Conservation (phyloP, 2,113 vertebrate genomes). For the Gasterosteus nipponicus region DNA sequence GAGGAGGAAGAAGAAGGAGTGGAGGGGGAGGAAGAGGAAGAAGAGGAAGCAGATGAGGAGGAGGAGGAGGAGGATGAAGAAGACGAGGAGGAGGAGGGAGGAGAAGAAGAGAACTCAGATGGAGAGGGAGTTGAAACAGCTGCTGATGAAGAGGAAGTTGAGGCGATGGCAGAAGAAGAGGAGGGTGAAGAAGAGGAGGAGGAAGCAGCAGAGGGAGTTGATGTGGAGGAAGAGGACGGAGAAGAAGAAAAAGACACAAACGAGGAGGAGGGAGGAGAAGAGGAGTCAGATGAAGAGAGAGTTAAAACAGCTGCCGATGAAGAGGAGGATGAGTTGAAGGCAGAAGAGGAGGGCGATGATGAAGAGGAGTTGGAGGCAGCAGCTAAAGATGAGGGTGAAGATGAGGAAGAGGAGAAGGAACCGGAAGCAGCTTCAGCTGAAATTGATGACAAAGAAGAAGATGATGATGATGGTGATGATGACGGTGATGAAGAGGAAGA, state of each 20-base stretch:
- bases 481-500: background rate
- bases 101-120: background rate
- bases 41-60: background rate
- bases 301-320: background rate
- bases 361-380: background rate
- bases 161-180: background rate
- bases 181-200: background rate
- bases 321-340: background rate
- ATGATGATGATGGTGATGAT: background rate
- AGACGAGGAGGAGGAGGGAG: background rate
- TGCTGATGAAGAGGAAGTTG: background rate
- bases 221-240: background rate
- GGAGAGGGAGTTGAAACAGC: background rate
- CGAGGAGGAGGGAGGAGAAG: background rate
- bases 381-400: background rate
- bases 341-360: background rate
- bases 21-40: background rate
- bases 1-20: slow-evolving; percentile 8
- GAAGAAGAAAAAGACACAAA: background rate
- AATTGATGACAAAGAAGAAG: background rate
- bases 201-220: background rate
- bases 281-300: background rate
- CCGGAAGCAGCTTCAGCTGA: background rate
- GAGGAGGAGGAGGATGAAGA: background rate
- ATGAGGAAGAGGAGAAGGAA: slow-evolving; percentile 1